Evolutionary conservation across 1,140 invertebrate species (phyloP), one percentile per base, ranked within the genome.

Genomic region (Drepana arcuata): DNA sequence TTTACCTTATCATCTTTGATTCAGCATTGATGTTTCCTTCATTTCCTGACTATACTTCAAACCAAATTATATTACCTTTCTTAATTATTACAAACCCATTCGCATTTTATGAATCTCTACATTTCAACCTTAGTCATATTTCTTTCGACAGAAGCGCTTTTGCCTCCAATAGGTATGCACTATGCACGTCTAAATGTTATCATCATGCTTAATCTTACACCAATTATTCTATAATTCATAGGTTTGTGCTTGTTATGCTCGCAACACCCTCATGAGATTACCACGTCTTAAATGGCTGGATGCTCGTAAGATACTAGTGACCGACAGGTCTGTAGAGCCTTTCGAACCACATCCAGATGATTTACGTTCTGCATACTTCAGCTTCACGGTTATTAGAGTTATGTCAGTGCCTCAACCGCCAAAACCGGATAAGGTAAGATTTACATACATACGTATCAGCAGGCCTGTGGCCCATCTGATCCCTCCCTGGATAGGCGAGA

Each of bases 321-420:
- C 54, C 1, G 67, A 75, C 16, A 46, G 62, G 6, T 43, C 56
- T 1, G 7, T 34, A 4, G 59, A 70, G 7, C 28, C 47, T 2
- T 57, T 66, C n/a, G 68, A 77, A 21, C 54, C 55, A 2, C 68
- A 74, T 15, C 58, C 78, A 0, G 73, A 82, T 47, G 75, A 79
- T 25, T 52, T 81, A 15, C 60, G 71, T 2, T 65, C 72, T 2
- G 51, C 68, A 0, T 72, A 67, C 35, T 80, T 84, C 31, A 47
- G 61, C 28, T 81, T 83, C 29, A 71, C 66, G 7, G 52, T 81
- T 5, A 64, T 71, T 21, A 47, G 82, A 23, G 53, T 84, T n/a
- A 79, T 83, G 60, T 65, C 70, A 7, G 60, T 47, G 3, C 63
- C 66, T n/a, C 55, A 65, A 32, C 80, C 80, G 1, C 77, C 77